Evolutionary conservation across 2,113 vertebrate species (phyloP).

Genomic region (Ranitomeya imitator): DNA sequence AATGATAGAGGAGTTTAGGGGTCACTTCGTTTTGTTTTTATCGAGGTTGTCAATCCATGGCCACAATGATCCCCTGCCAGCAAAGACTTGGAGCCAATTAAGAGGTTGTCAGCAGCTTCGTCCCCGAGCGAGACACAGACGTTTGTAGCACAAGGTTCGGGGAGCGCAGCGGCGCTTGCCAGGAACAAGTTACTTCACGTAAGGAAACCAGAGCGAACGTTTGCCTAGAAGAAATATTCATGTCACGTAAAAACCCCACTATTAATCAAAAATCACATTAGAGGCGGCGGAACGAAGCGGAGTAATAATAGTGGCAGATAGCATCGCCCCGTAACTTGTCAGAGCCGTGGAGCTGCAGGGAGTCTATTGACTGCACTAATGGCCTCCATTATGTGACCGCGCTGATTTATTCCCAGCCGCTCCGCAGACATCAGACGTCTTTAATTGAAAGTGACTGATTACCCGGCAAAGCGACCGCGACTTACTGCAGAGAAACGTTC

Average conservation of each 20-base stretch:
- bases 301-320: conserved; percentile 78
- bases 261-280: conserved; percentile 87
- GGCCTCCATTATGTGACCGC: conserved; percentile 76
- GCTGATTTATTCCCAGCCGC: conserved; percentile 77
- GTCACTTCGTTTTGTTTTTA: not conserved
- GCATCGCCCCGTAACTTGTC: conserved; percentile 84
- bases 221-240: conserved; percentile 80
- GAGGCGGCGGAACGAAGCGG: conserved; percentile 75
- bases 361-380: conserved; percentile 79
- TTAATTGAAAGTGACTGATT: conserved; percentile 80
- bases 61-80: not conserved
- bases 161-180: conserved; percentile 59
- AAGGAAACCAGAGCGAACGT: conserved; percentile 65
- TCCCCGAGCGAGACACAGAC: conserved; percentile 13
- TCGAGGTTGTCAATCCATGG: not conserved
- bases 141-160: conserved; percentile 60
- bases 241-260: conserved; percentile 81
- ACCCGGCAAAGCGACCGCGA: conserved; percentile 1
- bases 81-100: not conserved
- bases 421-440: conserved; percentile 73
- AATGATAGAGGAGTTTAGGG: not conserved
- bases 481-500: conserved; percentile 26
- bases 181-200: conserved; percentile 73
- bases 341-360: conserved; percentile 78
- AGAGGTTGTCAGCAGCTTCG: not conserved